Base-by-base conservation (phyloP, 1,140 invertebrate genomes). In the Drosophila leontia region DNA sequence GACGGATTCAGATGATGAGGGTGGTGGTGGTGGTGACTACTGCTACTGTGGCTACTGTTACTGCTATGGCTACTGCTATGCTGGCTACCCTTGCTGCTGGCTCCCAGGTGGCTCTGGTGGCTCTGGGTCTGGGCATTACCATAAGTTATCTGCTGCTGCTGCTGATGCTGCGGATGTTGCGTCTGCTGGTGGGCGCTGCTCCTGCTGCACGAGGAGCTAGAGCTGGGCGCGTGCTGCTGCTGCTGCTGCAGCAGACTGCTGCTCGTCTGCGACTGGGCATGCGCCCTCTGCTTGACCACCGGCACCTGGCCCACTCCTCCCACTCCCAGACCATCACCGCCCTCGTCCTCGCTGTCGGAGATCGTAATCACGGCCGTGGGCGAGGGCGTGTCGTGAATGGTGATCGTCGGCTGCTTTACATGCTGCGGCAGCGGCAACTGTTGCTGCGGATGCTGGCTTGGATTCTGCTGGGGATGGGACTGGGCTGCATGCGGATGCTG, bases 291-390 rank as follows among this genome's bases (percentile, higher is more conserved):
- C 62, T 91, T 92, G 63, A 93, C 91, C 65, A 69, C 92, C 78
- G 76, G 91, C 74, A 53, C 59, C 59, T 70, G 71, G 44, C 34
- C 58, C 48, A 50, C 48, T 51, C n/a, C 47, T 26, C 12, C 64
- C n/a, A 82, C 71, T 78, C 90, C 91, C 78, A 84, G 71, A 75
- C 90, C 91, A 80, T 93, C 93, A 48, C 95, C 93, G 17, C 94
- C 93, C 92, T 99, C 98, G 92, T 99, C 98, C 88, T 99, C 98
- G 86, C 98, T 98, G 91, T 99, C 98, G 39, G 98, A 99, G 83
- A 99, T 99, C 19, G 98, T 99, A 79, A 99, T 99, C 15, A 88
- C 85, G 53, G 98, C 98, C 48, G 97, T 96, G 6, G 98, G 98
- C 17, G 97, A 98, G 6, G 98, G 98, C 15, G 98, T 98, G 91